Evolutionary conservation across 2,797 vertebrate species (phyloP), one percentile per base, ranked within the genome.

Genomic region (Microctenopoma lineatum): DNA sequence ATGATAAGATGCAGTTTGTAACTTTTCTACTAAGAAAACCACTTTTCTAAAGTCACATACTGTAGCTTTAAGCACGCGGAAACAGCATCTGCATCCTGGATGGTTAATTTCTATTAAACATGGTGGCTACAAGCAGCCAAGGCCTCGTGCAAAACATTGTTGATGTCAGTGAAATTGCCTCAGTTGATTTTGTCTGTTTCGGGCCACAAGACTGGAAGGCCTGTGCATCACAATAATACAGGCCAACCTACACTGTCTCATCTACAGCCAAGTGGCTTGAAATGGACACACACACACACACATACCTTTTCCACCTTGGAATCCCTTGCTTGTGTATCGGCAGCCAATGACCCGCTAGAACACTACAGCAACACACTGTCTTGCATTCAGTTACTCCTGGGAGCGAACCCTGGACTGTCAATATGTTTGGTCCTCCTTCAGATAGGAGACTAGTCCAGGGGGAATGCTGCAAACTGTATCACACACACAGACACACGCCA

Each of bases 371-470:
- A 65, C 78, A 65, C 63, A 70, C 85, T 79, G 5, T 6, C 76
- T 81, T 67, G 59, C 86, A 90, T 87, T 88, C 78, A 85, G 70
- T 67, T 62, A 84, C 88, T 88, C 82, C 84, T 84, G 90, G 92
- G 89, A 90, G 89, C 85, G 87, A 91, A 91, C 90, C 90, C 90
- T 93, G 90, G 87, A 89, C 89, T 81, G 89, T 91, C 92, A 92
- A 93, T 92, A 93, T 93, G 92, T 93, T 94, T 94, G 93, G 93
- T 89, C 78, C 81, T 89, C 65, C 86, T 91, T 90, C 89, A 91
- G 91, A 93, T 91, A 92, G 90, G 84, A 91, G 80, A 82, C 87
- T 89, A 86, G 90, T 93, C 93, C 91, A 91, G 75, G 70, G 92
- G 92, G 91, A 93, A 92, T 90, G 90, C 91, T 88, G 84, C 90